Base-by-base conservation (phyloP, 2,888 invertebrate species). In the Lasioglossum pauxillum region DNA sequence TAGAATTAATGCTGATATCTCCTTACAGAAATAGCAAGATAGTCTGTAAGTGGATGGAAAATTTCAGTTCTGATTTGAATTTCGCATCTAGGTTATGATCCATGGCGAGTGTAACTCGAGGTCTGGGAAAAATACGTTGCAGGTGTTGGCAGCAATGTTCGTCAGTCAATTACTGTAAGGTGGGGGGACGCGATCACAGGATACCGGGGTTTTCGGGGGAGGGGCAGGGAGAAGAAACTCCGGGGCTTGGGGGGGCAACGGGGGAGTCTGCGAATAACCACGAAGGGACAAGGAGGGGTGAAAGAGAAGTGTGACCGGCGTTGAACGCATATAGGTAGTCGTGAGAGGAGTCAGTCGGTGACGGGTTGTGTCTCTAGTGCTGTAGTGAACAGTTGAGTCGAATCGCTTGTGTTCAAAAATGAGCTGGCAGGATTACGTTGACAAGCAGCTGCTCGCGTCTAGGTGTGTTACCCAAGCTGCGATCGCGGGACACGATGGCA, bases 371-470 rank as follows among this genome's bases (percentile, higher is more conserved):
- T 92, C 91, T 92, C 89, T 92, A 92, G 91, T 92, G 94, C 90
- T 91, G 93, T 93, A 92, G 92, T 91, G 92, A 92, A 92, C 88
- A 90, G 92, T 93, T 88, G 87, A 88, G 89, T 91, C 89, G 89
- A 80, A 84, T 82, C 84, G 82, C 87, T 89, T 91, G 90, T 91
- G 92, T 91, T 91, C 85, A 92, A 93, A 93, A 91, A 98, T 98
- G 98, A 98, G 98, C 98, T 98, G 98, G 98, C 98, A 98, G 98
- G 98, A 98, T 97, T 98, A 98, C 97, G 98, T 98, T 96, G 98
- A 98, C 97, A 98, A 98, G 97, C 98, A 98, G 97, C 97, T 98
- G 96, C 97, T 98, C 96, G 98, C 98, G 95, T 98, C 98, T 96
- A 97, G 97, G 96, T 98, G 98, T 97, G 98, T 98, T 95, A 97